A percentile compares a stretch with the other conserved stretches of the same genome.
Conservation (phyloP, 2,113 vertebrate species). For the Labeo rohita region DNA sequence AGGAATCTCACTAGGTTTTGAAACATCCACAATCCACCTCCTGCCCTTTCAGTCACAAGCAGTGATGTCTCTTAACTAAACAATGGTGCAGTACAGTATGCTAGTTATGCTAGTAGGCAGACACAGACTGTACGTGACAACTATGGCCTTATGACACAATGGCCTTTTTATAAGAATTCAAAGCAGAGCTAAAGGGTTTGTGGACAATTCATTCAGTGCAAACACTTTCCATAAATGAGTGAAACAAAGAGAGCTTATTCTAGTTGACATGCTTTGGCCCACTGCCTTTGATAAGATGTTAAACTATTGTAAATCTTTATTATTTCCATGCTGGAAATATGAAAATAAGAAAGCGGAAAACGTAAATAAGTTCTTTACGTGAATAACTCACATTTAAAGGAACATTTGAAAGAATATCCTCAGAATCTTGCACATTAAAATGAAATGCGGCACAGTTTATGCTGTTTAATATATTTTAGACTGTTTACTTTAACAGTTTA, state of each 20-base stretch:
- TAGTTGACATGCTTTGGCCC: constrained; percentile 9
- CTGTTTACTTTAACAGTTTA: not conserved
- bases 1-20: not conserved
- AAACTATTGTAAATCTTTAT: not conserved
- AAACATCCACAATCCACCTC: not conserved
- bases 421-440: not conserved
- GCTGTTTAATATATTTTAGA: not conserved
- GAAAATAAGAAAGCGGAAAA: not conserved
- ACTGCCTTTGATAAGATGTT: not conserved
- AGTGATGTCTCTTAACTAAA: constrained; percentile 26
- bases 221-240: constrained; percentile 2
- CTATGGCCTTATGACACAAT: constrained; percentile 27
- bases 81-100: constrained; percentile 15
- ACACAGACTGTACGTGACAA: not conserved
- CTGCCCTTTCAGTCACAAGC: constrained; percentile 2
- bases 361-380: not conserved
- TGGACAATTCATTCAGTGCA: constrained; percentile 5
- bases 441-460: not conserved
- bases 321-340: not conserved
- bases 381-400: not conserved
- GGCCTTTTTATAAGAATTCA: constrained; percentile 6
- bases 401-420: too few species aligned
- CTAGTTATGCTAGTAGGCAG: constrained; percentile 21
- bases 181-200: not conserved
- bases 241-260: constrained; percentile 36